Evolutionary conservation across 2,888 invertebrate genomes (phyloP), one percentile per base, ranked within the genome.

Genomic region (Penaeus monodon): DNA sequence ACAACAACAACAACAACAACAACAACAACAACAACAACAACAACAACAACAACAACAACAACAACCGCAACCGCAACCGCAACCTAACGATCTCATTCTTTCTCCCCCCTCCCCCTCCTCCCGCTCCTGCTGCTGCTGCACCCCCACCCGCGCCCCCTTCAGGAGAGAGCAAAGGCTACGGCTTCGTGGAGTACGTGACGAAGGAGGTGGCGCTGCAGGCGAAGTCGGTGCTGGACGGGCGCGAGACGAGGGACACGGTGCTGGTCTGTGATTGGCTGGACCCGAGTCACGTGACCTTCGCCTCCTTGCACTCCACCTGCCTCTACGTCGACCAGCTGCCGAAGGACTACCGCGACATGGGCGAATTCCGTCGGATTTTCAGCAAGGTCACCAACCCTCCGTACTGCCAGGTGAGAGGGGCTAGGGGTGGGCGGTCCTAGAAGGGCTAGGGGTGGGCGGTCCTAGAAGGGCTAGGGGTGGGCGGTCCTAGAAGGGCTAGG

Each of bases 161-260:
- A 94, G 94, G 93, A 85, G 92, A 92, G 66, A 93, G 92, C 91
- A 94, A 94, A 91, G 94, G 94, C 24, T 94, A 94, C 91, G 94
- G 94, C 4, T 93, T 94, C 91, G 93, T 94, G 49, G 93, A 94
- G 90, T 94, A 93, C 91, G 91, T 92, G 65, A 93, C 92, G 82
- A 93, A 93, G 90, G 94, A 93, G 90, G 92, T 92, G 81, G 93
- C 93, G 6, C 91, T 92, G 33, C 92, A 93, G 87, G 94, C 93
- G n/a, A 92, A 93, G 89, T 92, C 92, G 84, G 91, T 92, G 80
- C 88, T 93, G 81, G 93, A 94, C 89, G 93, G 93, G 83, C 92
- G 92, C 83, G 91, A 91, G 73, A 91, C 93, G 29, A 91, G 92
- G 10, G 92, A 92, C 64, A 74, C 83, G 2, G 91, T 91, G 38